Conservation (phyloP, 53 echinoderm and acorn worm species). For the Apostichopus leukothele region DNA sequence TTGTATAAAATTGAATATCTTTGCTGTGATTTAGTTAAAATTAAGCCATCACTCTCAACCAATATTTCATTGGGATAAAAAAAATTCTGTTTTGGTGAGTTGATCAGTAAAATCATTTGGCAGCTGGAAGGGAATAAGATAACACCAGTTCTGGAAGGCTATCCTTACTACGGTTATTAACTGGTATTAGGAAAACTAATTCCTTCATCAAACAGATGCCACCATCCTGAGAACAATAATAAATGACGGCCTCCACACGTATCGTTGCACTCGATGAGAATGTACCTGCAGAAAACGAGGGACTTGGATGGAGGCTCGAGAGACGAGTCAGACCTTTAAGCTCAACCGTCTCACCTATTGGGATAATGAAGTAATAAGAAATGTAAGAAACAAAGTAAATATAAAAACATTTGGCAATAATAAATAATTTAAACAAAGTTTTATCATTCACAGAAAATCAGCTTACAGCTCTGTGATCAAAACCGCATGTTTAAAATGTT, state of each 20-base stretch:
- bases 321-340: conserved; percentile 21
- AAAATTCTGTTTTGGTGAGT: too few species aligned
- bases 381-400: not conserved
- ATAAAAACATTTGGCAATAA: too few species aligned
- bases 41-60: too few species aligned
- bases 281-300: not conserved
- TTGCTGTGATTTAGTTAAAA: too few species aligned
- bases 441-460: too few species aligned
- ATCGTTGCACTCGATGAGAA: conserved; percentile 26
- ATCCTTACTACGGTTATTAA: conserved; percentile 32
- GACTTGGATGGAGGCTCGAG: not conserved
- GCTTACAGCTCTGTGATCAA: too few species aligned
- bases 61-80: too few species aligned
- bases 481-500: too few species aligned
- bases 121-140: not conserved
- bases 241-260: conserved; percentile 62
- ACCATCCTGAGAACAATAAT: conserved; percentile 55
- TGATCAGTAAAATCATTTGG: not conserved
- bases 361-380: not conserved
- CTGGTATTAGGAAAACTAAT: conserved; percentile 62
- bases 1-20: too few species aligned
- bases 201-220: conserved; percentile 73
- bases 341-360: conserved; percentile 13
- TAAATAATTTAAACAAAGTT: too few species aligned
- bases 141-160: not conserved